Evolutionary conservation across 2,113 vertebrate species (phyloP), one percentile per base, ranked within the genome.

Genomic region (Takifugu flavidus): DNA sequence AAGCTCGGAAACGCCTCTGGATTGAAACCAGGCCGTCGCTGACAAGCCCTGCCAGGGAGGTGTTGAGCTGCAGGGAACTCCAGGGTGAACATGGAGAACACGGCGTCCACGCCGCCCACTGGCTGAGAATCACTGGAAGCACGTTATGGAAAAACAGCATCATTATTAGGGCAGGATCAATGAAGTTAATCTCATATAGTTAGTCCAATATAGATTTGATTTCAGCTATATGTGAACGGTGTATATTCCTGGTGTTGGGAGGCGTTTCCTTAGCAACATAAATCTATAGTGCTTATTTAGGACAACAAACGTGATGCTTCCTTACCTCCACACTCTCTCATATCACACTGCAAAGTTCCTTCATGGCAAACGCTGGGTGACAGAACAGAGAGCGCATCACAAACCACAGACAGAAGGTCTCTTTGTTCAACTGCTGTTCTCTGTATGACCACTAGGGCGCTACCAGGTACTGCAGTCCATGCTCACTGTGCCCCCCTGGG

Each of bases 391-490:
- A 49, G 6, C 43, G 3, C 8, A 45, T 13, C 13, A 49, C 5
- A 20, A n/a, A 49, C 8, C 47, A 49, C 47, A 25, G 15, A 20
- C 7, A 25, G 6, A 20, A 20, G 0, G 15, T 3, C 6, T 49
- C 6, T 14, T 14, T 14, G 4, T 47, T 15, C 45, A 47, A 47
- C 45, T 15, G 45, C n/a, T 47, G 15, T 5, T 47, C 25, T 78
- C 52, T 54, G 10, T 65, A n/a, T 8, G 59, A 53, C 6, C 44
- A 44, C 26, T 13, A 2, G 26, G n/a, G 5, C 56, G 91, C 91
- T 66, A 95, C 94, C 94, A 95, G 67, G 90, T 91, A n/a, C 90
- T 93, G 87, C 95, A 96, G 73, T 90, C 93, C 0, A 92, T 25
- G 5, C 14, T 72, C 28, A 94, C 59, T 0, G 13, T 72, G 34